These are phyloP conservation scores for Sminthurides aquaticus DNA, from an alignment of 2,888 invertebrate species.

Conservation along the genomic window DNA sequence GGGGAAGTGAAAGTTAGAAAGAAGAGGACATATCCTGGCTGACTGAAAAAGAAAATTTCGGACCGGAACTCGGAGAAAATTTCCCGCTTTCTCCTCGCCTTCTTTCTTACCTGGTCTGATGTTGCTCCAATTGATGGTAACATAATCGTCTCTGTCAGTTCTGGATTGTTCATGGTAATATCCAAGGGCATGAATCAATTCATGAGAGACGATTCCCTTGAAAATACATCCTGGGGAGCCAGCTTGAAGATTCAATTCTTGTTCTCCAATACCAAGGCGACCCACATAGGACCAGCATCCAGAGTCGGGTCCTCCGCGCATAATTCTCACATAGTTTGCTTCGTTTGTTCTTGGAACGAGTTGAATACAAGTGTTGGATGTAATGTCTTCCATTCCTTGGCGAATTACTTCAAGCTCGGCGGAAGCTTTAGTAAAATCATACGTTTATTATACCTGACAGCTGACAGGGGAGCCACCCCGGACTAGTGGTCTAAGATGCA, in stretches of 20 bases:
- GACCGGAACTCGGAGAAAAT: no score
- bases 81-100: no score
- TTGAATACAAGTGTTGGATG: conserved; percentile 21
- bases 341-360: conserved; percentile 20
- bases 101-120: conserved; percentile 15
- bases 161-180: conserved; percentile 19
- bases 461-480: no score
- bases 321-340: conserved; percentile 23
- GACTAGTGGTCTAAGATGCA: no score
- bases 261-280: conserved; percentile 19
- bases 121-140: conserved; percentile 16
- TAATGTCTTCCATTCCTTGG: conserved; percentile 18
- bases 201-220: conserved; percentile 19
- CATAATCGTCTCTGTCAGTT: conserved; percentile 15
- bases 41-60: no score
- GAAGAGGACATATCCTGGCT: no score
- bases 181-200: conserved; percentile 23
- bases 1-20: no score
- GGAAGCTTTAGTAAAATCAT: no score
- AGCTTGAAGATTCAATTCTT: conserved; percentile 20
- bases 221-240: conserved; percentile 11
- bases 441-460: no score
- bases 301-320: conserved; percentile 22
- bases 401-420: conserved; percentile 13
- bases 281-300: conserved; percentile 35